Conservation (phyloP, 2,888 invertebrate genomes). For the Laothoe populi region DNA sequence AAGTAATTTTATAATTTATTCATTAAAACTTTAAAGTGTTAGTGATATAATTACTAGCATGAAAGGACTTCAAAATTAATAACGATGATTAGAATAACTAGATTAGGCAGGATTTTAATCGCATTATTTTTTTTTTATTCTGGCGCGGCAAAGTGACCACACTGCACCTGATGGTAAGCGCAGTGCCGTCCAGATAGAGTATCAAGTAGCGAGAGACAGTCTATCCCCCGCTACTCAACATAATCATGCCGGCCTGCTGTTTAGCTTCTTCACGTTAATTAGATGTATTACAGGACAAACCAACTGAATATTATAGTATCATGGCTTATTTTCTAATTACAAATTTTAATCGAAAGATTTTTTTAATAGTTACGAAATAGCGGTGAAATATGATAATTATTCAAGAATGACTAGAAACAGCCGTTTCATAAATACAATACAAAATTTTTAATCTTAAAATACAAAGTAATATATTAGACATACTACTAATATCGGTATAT, state of each 20-base stretch:
- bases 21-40: background rate
- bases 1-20: background rate
- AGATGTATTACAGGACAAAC: background rate
- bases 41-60: background rate
- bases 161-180: too few species aligned
- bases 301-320: background rate
- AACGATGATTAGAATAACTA: background rate
- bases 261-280: too few species aligned
- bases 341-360: slow-evolving; percentile 5
- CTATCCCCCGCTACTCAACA: too few species aligned
- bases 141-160: too few species aligned
- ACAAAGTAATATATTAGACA: slow-evolving; percentile 41
- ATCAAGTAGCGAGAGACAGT: too few species aligned
- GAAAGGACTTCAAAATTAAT: background rate
- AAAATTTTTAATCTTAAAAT: slow-evolving; percentile 41
- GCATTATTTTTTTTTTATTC: too few species aligned
- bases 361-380: background rate
- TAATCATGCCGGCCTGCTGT: too few species aligned
- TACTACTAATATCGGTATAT: slow-evolving; percentile 46
- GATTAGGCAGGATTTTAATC: background rate
- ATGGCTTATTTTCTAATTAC: slow-evolving; percentile 10
- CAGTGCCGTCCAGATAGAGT: too few species aligned
- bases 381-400: background rate
- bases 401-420: slow-evolving; percentile 24
- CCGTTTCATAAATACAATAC: slow-evolving; percentile 30